Evolutionary conservation across 2,797 vertebrate species (phyloP), one percentile per base, ranked within the genome.

Genomic region (Adrianichthys oophorus): DNA sequence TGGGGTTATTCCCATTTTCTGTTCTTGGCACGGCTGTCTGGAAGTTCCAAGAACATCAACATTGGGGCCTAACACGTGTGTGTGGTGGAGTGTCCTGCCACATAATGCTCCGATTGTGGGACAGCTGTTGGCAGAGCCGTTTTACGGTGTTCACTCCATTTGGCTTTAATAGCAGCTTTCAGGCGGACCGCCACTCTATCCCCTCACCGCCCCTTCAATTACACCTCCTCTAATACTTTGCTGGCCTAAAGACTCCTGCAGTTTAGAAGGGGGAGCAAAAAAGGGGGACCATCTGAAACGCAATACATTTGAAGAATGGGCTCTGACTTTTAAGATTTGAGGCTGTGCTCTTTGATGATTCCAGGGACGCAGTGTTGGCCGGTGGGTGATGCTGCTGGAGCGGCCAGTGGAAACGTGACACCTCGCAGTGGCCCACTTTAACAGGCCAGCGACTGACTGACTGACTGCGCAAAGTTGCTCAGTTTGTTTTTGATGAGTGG

Each of bases 131-230:
- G 86, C 86, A 90, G 80, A 76, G 85, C 68, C 74, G 84, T 85
- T 91, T 90, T 89, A 90, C 84, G 80, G 84, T 80, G 79, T 78
- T 87, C 83, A 87, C 80, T 86, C 87, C 85, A 86, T 91, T 88
- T 89, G 84, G 87, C 87, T 91, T 90, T 91, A 91, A 91, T 89
- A 86, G 89, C 86, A 85, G 86, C 88, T 90, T 88, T 90, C 82
- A 89, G 87, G 80, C 82, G 76, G 82, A 83, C 77, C 79, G 82
- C 84, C 84, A 80, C 89, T 90, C 84, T 86, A 75, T 79, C 87
- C 87, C 85, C 85, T 82, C 84, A 72, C 87, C 87, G 85, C 89
- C 89, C 89, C 89, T 87, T 91, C 89, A 90, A 90, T 91, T 90
- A 91, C 86, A 89, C 88, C 89, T 88, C 87, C 79, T 85, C 83